Base-by-base conservation (phyloP, 1,140 invertebrate genomes). In the Eurosta solidaginis region DNA sequence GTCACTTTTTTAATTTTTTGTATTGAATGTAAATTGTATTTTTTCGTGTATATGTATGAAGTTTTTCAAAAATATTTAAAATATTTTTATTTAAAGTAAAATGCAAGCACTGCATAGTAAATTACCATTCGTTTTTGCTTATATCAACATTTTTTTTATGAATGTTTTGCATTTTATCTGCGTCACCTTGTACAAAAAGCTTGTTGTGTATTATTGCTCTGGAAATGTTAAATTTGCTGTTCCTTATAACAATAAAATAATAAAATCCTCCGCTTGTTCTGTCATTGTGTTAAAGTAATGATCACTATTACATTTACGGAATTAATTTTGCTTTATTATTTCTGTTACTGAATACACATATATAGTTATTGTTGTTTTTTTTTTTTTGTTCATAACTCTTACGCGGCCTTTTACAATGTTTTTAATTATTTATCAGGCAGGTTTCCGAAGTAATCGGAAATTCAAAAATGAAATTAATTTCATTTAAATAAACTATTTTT, bases 21-120 rank as follows among this genome's bases (percentile, higher is more conserved):
- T 83, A 82, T 78, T 79, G 82, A 83, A 77, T 82, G 82, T 78
- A 68, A 82, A 83, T 82, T 81, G 80, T 50, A 82, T 78, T 78
- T 82, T 36, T 40, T 17, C 80, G 76, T n/a, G n/a, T 36, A 63
- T 36, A 47, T 47, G 45, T 47, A 47, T 3, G 4, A 47, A 47
- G 1, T n/a, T 42, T 22, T 20, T 3, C 12, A 36, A 68, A 59
- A 59, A 36, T 59, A 17, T 25, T 33, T 27, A 17, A 10, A 59
- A n/a, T 59, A 47, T 17, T 68, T 63, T 68, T 40, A 20, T n/a
- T n/a, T n/a, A n/a, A n/a, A n/a, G 12, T 20, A 68, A 68, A 68
- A 42, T 33, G 22, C 12, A 6, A 20, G 59, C 25, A 59, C 14
- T 59, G 10, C 2, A n/a, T 17, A 36, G 14, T 36, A 59, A 59